phyloP scores from a whole-genome alignment of 2,888 invertebrate species.

The Dolomedes plantarius region DNA sequence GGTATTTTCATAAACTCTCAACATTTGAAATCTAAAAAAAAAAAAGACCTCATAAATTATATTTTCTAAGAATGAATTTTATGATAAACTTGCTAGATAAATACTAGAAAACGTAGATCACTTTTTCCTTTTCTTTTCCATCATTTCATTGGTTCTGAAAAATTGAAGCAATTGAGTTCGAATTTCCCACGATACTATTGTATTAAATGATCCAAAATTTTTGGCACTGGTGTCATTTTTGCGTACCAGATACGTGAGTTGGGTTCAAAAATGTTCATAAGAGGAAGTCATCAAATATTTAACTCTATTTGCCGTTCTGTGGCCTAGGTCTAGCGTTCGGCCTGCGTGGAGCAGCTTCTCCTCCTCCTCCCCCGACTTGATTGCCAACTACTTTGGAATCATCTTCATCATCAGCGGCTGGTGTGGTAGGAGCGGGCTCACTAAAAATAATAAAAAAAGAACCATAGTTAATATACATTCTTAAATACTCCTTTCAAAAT shows the following conservation, averaged over 20 bases:
- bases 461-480: too few species aligned
- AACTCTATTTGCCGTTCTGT: conserved; percentile 38
- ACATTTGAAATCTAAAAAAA: too few species aligned
- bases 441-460: conserved; percentile 20
- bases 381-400: conserved; percentile 25
- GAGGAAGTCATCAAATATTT: not conserved
- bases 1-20: too few species aligned
- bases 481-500: too few species aligned
- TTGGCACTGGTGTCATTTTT: conserved; percentile 38
- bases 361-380: conserved; percentile 13
- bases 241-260: conserved; percentile 8
- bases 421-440: conserved; percentile 66
- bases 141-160: too few species aligned
- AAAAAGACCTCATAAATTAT: too few species aligned
- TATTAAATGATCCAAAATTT: not conserved
- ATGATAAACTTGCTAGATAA: too few species aligned
- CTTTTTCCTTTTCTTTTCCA: too few species aligned
- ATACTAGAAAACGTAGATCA: too few species aligned
- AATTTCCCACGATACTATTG: not conserved
- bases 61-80: too few species aligned
- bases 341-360: conserved; percentile 6
- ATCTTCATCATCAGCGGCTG: conserved; percentile 57
- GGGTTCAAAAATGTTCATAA: conserved; percentile 5
- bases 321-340: conserved; percentile 36
- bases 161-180: too few species aligned